Base-by-base conservation (phyloP, 2,888 invertebrate species). In the Drosophila lutescens region DNA sequence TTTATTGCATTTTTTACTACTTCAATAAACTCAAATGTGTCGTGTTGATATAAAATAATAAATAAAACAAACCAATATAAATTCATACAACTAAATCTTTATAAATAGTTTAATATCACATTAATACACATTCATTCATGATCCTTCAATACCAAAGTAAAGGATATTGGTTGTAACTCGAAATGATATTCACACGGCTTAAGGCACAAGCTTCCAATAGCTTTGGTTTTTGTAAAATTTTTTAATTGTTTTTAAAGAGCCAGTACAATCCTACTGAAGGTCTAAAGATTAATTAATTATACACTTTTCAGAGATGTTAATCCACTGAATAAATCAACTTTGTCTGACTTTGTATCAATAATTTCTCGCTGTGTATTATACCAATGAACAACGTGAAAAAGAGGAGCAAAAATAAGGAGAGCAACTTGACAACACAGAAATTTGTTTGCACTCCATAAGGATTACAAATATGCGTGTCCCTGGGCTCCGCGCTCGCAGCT, bases 371-470 rank as follows among this genome's bases (percentile, higher is more conserved):
- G 20, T 59, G 58, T 12, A 59, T 20, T 12, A 26, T 15, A 15
- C 26, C 47, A 41, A n/a, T 55, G 13, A 23, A 2, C 50, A 49
- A 50, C 63, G 44, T 50, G 58, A 67, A 65, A 74, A 72, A 61
- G 44, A 66, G 63, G 63, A 60, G 57, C 62, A 53, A 59, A 58
- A 68, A 34, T 41, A 69, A 23, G 51, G 36, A 54, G 54, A 40
- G 30, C 70, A 54, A 57, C 79, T 78, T 80, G 80, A 87, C 85
- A 87, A 80, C 83, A 83, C 80, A 67, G 67, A 87, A 80, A 79
- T 87, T 79, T 88, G 88, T 88, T 88, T 89, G 89, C 87, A 86
- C 87, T 88, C 80, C 86, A 87, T 88, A 87, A 88, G 84, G 78
- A 86, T 84, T 84, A 80, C 82, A 81, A 77, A 86, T 79, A 79